A percentile compares a stretch with the other conserved stretches of the same genome.
These are phyloP conservation scores for Cantharis nigra DNA, from an alignment of 2,888 invertebrate genomes.

Conservation along the genomic window DNA sequence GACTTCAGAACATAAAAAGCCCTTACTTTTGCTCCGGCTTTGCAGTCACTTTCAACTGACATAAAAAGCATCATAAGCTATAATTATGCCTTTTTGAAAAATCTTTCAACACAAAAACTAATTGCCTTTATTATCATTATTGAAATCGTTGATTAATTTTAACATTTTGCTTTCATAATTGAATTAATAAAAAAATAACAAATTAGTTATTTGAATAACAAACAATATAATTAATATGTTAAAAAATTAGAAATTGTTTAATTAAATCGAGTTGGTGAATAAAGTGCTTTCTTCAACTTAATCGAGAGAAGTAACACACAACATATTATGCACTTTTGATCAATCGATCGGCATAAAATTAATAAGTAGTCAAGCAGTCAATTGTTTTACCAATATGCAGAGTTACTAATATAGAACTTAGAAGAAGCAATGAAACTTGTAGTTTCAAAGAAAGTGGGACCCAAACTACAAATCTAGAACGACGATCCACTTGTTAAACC, in stretches of 20 bases:
- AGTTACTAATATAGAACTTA: background rate
- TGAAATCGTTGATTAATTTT: background rate
- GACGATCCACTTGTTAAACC: slow-evolving; percentile 34
- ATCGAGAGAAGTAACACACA: background rate
- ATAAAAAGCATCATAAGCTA: background rate
- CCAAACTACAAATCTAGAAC: slow-evolving; percentile 34
- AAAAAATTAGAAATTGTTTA: background rate
- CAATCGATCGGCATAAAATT: background rate
- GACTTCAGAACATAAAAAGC: background rate
- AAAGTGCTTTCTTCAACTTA: background rate
- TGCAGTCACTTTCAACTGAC: background rate
- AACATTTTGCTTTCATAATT: background rate
- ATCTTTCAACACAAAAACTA: background rate
- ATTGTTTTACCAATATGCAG: slow-evolving; percentile 17
- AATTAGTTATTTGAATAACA: background rate
- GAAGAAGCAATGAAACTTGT: slow-evolving; percentile 8
- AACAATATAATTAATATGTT: background rate
- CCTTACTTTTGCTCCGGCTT: background rate
- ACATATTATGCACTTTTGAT: background rate
- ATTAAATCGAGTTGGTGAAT: background rate
- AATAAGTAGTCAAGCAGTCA: slow-evolving; percentile 5
- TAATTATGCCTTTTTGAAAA: background rate
- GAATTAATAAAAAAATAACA: background rate
- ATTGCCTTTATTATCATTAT: background rate
- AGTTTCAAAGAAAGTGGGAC: slow-evolving; percentile 35